These are phyloP conservation scores for Apaloderma vittatum DNA, from an alignment of 2,113 vertebrate species.

Conservation along the genomic window DNA sequence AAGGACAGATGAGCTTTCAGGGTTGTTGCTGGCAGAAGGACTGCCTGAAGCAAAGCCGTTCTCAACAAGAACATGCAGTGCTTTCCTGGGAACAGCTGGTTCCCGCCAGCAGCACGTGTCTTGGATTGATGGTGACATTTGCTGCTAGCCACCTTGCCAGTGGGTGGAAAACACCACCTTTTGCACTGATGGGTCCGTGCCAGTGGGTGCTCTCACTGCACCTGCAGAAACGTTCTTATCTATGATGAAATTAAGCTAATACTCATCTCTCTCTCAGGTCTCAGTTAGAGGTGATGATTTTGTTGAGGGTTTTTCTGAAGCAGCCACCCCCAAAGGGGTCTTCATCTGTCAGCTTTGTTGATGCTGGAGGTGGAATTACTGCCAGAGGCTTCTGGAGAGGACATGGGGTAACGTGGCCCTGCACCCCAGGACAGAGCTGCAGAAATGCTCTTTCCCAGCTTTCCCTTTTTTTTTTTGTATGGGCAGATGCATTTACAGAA, in stretches of 20 bases:
- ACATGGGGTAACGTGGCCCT: rapidly evolving
- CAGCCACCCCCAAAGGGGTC: too few relatives aligned
- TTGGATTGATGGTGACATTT: background rate
- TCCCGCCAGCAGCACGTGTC: rapidly evolving
- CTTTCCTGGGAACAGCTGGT: background rate
- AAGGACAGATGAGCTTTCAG: background rate
- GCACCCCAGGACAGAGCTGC: background rate
- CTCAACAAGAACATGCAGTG: rapidly evolving
- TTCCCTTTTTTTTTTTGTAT: background rate
- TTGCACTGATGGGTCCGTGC: background rate
- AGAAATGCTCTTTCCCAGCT: background rate
- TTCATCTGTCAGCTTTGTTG: background rate
- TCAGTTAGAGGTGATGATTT: background rate
- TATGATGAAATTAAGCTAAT: background rate
- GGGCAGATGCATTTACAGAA: background rate
- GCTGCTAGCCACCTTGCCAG: background rate
- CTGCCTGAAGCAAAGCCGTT: background rate
- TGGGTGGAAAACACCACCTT: background rate
- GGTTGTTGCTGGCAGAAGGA: background rate
- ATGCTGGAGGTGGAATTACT: background rate
- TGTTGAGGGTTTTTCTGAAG: background rate
- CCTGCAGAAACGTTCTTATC: background rate
- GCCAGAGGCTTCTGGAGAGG: background rate
- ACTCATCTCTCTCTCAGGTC: background rate
- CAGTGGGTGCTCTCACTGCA: background rate